Evolutionary conservation across 2,888 invertebrate genomes (phyloP).

Genomic region (Hydropsyche betteni): DNA sequence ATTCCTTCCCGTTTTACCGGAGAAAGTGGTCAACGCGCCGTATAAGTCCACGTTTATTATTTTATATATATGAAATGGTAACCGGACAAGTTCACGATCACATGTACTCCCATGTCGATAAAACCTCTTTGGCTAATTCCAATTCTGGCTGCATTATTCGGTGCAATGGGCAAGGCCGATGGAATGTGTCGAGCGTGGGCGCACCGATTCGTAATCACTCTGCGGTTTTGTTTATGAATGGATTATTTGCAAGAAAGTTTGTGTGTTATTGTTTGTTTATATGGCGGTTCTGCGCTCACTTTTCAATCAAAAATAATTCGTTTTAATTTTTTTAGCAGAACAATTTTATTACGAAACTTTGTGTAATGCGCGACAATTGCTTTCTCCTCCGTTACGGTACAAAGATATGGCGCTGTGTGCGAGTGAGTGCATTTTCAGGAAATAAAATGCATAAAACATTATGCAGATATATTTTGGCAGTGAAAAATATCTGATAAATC

Average conservation of each 20-base stretch:
- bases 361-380: conserved; percentile 17
- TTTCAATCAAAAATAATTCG: background rate
- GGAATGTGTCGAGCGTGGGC: too few species aligned
- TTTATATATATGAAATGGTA: conserved; percentile 16
- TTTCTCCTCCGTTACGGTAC: conserved; percentile 20
- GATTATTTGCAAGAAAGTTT: too few species aligned
- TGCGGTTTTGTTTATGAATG: too few species aligned
- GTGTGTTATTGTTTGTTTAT: background rate
- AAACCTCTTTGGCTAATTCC: too few species aligned
- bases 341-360: conserved; percentile 23
- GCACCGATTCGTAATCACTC: too few species aligned
- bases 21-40: conserved; percentile 36
- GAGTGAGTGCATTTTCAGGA: conserved; percentile 24
- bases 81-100: conserved; percentile 37
- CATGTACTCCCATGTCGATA: background rate
- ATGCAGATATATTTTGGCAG: conserved; percentile 14
- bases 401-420: conserved; percentile 1
- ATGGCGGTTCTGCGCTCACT: background rate
- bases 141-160: too few species aligned
- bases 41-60: too few species aligned
- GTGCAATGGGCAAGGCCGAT: too few species aligned
- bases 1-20: conserved; percentile 34
- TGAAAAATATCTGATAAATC: background rate
- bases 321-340: background rate
- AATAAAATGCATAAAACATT: background rate